Evolutionary conservation across 2,113 vertebrate genomes (phyloP).

Genomic region (Cephalopterus ornatus): DNA sequence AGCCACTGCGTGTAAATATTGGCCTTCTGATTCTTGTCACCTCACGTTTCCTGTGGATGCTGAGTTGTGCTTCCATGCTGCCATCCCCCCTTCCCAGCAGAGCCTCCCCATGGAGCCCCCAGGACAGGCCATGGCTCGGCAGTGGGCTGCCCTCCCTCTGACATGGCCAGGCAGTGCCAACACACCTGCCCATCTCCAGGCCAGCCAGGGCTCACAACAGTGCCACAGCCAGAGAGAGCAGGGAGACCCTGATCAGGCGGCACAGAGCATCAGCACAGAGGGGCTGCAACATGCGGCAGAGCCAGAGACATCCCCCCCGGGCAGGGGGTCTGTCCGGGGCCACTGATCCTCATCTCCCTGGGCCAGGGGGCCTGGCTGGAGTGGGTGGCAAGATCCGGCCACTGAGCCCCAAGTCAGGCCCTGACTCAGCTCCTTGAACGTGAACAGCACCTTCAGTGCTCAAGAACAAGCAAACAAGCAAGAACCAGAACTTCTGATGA

Average conservation of each 20-base stretch:
- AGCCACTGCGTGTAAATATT: slow-evolving; percentile 48
- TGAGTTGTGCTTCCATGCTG: neutral
- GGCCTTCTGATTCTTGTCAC: slow-evolving; percentile 73
- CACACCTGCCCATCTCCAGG: neutral
- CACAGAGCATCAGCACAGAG: neutral
- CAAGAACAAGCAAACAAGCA: neutral
- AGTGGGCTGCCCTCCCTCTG: neutral
- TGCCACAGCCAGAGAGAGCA: neutral
- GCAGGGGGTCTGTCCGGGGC: neutral
- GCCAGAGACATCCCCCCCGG: accelerated
- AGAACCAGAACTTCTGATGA: neutral
- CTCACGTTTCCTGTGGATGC: slow-evolving; percentile 28
- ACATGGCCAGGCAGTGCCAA: accelerated
- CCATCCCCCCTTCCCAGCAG: neutral
- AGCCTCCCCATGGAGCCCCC: neutral
- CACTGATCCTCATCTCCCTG: neutral
- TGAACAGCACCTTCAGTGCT: neutral
- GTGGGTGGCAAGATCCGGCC: neutral
- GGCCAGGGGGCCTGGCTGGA: too few species aligned
- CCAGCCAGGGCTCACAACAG: neutral
- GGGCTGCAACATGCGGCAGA: accelerated
- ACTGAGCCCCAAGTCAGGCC: neutral
- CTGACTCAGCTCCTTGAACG: neutral
- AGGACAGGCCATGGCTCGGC: accelerated
- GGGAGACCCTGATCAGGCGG: neutral